Conservation (phyloP, 2,797 vertebrate species). For the Microcaecilia unicolor region DNA sequence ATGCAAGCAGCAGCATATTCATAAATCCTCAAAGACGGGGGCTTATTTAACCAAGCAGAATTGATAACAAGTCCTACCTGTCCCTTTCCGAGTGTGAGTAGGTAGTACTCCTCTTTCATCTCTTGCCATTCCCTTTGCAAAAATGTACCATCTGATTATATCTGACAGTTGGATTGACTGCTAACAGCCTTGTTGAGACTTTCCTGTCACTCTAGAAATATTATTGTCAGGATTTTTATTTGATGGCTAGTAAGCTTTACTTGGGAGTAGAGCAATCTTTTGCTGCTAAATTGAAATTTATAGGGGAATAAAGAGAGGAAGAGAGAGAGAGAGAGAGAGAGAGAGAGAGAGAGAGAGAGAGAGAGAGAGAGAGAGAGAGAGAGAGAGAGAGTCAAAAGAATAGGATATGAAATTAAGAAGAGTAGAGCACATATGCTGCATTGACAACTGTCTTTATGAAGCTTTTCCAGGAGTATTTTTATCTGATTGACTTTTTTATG, state of each 20-base stretch:
- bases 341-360: conserved; percentile 49
- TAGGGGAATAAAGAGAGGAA: conserved; percentile 39
- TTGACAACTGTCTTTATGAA: conserved; percentile 55
- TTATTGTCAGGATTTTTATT: conserved; percentile 34
- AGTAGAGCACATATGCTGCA: conserved; percentile 47
- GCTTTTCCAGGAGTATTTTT: conserved; percentile 57
- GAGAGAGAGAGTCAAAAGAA: conserved; percentile 45
- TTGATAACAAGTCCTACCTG: conserved; percentile 9
- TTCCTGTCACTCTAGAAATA: conserved; percentile 28
- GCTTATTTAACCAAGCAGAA: conserved; percentile 25
- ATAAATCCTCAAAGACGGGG: too few relatives aligned
- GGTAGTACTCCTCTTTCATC: conserved; percentile 24
- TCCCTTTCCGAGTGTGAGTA: conserved; percentile 13
- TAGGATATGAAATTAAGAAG: conserved; percentile 49
- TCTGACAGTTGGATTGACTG: conserved; percentile 33
- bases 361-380: conserved; percentile 51
- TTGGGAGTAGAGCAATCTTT: conserved; percentile 25
- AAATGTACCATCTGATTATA: conserved; percentile 33
- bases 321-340: conserved; percentile 51
- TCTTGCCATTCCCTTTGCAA: conserved; percentile 27
- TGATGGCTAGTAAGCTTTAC: conserved; percentile 28
- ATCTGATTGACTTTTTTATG: conserved; percentile 42
- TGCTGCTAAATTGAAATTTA: conserved; percentile 39
- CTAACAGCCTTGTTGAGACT: conserved; percentile 29
- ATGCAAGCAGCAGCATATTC: too few relatives aligned